A percentile compares a stretch with the other conserved stretches of the same genome.
phyloP scores from a whole-genome alignment of 1,140 invertebrate species.

The Lepidurus arcticus region DNA sequence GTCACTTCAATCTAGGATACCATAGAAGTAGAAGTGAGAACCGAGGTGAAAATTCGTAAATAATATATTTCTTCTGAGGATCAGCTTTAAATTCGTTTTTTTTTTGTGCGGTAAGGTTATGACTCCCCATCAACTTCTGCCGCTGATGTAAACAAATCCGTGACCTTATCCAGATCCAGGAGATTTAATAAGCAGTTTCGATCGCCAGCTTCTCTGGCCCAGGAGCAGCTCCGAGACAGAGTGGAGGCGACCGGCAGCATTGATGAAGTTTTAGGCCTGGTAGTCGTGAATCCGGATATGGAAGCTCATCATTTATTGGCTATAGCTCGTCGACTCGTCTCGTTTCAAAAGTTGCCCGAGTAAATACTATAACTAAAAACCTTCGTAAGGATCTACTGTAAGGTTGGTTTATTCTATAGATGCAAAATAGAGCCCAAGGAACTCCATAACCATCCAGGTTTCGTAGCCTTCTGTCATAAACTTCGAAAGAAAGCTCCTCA shows the following conservation, averaged over 20 bases:
- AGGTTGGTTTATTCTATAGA: not conserved
- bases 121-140: not conserved
- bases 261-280: not conserved
- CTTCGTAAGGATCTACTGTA: not conserved
- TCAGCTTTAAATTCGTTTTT: not conserved
- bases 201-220: not conserved
- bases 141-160: not conserved
- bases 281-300: not conserved
- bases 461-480: not conserved
- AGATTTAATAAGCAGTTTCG: not conserved
- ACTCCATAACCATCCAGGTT: conserved; percentile 3
- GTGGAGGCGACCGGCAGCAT: not conserved
- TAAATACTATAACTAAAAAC: not conserved
- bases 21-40: not conserved
- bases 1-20: not conserved
- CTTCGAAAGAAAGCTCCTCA: not conserved
- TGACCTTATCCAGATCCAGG: not conserved
- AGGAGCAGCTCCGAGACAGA: not conserved
- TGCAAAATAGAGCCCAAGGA: not conserved
- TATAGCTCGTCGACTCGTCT: not conserved
- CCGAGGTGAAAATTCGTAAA: not conserved
- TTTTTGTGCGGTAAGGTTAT: not conserved
- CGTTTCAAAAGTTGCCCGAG: not conserved
- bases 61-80: not conserved
- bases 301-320: not conserved